Evolutionary conservation across 2,888 invertebrate species (phyloP), one percentile per base, ranked within the genome.

Genomic region (Temnothorax ravouxi): DNA sequence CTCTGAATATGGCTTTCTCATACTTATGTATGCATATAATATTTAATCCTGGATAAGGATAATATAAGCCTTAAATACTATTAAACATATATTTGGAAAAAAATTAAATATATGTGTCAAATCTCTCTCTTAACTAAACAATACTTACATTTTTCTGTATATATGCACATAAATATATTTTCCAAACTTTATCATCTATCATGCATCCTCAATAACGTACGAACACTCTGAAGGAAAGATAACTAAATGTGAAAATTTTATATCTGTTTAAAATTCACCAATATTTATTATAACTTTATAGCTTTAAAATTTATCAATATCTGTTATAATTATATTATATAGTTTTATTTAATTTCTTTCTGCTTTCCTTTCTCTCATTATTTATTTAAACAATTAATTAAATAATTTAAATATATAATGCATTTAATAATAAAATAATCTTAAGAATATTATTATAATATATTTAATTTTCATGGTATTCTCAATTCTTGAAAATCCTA

Each of bases 41-140:
- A 62, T 38, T 62, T n/a, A 62, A 62, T 38, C n/a, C 38, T 62
- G 13, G 34, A 62, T 52, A n/a, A 15, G 34, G 34, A 61, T 34
- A 61, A 11, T n/a, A 13, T 38, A 38, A 0, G n/a, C 34, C n/a
- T 62, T 5, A 38, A 62, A 62, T 62, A n/a, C 11, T n/a, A 38
- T n/a, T 38, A 38, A 13, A 34, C 3, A 47, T n/a, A 62, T 21
- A 38, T 38, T 61, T 61, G 6, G 2, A 2, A 62, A n/a, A n/a
- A 52, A 52, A n/a, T 9, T 8, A n/a, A 52, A 52, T 50, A 44
- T 13, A 44, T 47, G 15, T 44, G 13, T 44, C 47, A 47, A 13
- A 5, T 47, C 13, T 11, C 0, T n/a, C n/a, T 25, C 25, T 25
- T 18, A 18, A 50, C 8, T n/a, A 52, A 52, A n/a, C 15, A 47